These are phyloP conservation scores for Luidia sarsii DNA, from an alignment of 53 echinoderm and acorn worm genomes.

Conservation along the genomic window DNA sequence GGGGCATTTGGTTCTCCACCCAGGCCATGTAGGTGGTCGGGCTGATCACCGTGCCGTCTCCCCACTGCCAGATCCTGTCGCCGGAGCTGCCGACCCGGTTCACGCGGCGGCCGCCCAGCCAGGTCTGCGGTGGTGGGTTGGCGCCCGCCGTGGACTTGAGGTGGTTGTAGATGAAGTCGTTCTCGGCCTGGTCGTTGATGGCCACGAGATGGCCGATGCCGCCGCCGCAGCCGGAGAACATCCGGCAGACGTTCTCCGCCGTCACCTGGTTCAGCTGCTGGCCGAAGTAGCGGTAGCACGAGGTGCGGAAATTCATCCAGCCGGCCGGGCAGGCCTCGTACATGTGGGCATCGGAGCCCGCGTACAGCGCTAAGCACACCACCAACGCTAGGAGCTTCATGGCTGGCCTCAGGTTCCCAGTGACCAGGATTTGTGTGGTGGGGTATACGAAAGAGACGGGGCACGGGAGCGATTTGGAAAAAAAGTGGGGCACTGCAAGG, in stretches of 20 bases:
- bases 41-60: slow-evolving; percentile 7
- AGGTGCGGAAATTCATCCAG: not conserved
- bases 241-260: slow-evolving; percentile 33
- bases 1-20: not conserved
- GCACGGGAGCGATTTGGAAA: too few relatives aligned
- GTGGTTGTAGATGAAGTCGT: slow-evolving; percentile 19
- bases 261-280: slow-evolving; percentile 6
- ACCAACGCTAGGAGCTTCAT: slow-evolving; percentile 42
- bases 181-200: slow-evolving; percentile 7
- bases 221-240: slow-evolving; percentile 40
- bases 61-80: slow-evolving; percentile 19
- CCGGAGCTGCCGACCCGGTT: too few relatives aligned
- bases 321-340: slow-evolving; percentile 22
- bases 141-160: not conserved
- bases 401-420: not conserved
- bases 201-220: slow-evolving; percentile 38
- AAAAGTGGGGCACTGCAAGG: too few relatives aligned
- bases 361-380: slow-evolving; percentile 24
- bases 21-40: not conserved
- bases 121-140: not conserved
- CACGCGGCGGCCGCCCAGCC: slow-evolving; percentile 9
- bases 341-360: slow-evolving; percentile 6
- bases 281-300: slow-evolving; percentile 36
- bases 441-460: too few relatives aligned
- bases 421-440: too few relatives aligned